Evolutionary conservation across 2,113 vertebrate species (phyloP).

Genomic region (Pterocles burchelli): DNA sequence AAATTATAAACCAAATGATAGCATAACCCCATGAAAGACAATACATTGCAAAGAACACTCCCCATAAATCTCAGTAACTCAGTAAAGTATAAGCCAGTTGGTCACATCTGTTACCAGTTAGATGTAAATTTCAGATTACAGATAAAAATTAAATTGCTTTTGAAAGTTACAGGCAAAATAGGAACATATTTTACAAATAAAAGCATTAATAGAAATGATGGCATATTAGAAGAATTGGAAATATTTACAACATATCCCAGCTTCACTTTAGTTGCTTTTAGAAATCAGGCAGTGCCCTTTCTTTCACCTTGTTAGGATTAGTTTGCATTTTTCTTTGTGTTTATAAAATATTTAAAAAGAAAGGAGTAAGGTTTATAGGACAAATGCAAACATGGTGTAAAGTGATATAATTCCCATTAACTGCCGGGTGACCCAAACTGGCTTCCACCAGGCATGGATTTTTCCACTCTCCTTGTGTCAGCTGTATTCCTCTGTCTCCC

Average conservation of each 20-base stretch:
- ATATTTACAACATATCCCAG: constrained; percentile 62
- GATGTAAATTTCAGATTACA: constrained; percentile 77
- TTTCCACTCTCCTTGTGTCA: constrained; percentile 37
- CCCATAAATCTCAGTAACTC: constrained; percentile 69
- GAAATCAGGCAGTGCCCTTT: constrained; percentile 50
- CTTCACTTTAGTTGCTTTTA: constrained; percentile 48
- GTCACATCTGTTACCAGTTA: constrained; percentile 77
- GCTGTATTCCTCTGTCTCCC: constrained; percentile 12
- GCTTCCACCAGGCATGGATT: constrained; percentile 41
- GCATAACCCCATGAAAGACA: constrained; percentile 64
- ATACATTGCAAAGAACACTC: constrained; percentile 56
- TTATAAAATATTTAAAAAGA: constrained; percentile 63
- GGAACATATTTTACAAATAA: constrained; percentile 66
- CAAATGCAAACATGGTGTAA: constrained; percentile 58
- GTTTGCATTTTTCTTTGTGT: constrained; percentile 59
- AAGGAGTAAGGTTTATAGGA: constrained; percentile 54
- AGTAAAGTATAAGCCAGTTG: constrained; percentile 66
- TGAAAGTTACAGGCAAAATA: constrained; percentile 69
- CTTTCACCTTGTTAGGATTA: constrained; percentile 61
- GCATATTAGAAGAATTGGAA: constrained; percentile 69
- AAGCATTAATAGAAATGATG: constrained; percentile 69
- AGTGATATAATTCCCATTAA: constrained; percentile 49
- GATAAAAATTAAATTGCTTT: constrained; percentile 73
- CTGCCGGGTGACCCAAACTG: constrained; percentile 30
- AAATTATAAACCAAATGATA: constrained; percentile 70